A percentile compares a stretch with the other conserved stretches of the same genome.
phyloP scores from a whole-genome alignment of 2,113 vertebrate species.

The Bubalus kerabau region DNA sequence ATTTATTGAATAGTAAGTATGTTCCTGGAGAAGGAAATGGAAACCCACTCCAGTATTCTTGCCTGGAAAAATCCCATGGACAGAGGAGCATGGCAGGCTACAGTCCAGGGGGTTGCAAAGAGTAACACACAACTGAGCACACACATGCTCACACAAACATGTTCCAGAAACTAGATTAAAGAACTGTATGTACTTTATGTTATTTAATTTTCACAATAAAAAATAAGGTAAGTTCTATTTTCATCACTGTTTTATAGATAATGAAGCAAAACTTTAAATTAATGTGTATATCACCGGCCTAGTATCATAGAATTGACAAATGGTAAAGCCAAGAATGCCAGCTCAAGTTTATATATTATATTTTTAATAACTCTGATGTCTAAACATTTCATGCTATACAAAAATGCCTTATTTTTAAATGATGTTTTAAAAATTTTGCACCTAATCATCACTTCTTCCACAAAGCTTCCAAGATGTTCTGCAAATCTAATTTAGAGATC shows the following conservation, averaged over 20 bases:
- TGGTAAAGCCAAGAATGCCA: neutral
- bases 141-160: accelerated
- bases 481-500: neutral
- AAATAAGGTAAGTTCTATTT: neutral
- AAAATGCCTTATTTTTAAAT: neutral
- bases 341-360: neutral
- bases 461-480: neutral
- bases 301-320: neutral
- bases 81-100: neutral
- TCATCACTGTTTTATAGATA: neutral
- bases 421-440: neutral
- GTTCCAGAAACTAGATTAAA: neutral
- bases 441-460: neutral
- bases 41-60: neutral
- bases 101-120: neutral
- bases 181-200: neutral
- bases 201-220: neutral
- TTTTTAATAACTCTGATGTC: neutral
- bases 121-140: neutral
- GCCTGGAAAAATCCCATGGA: neutral
- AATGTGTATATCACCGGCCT: neutral
- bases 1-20: neutral
- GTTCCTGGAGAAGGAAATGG: neutral
- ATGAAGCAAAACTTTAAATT: neutral
- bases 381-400: neutral